Percentiles rank a stretch among this genome's conserved stretches.
Evolutionary conservation across 2,888 invertebrate species (phyloP).

Genomic region (Drosophila tanythrix): DNA sequence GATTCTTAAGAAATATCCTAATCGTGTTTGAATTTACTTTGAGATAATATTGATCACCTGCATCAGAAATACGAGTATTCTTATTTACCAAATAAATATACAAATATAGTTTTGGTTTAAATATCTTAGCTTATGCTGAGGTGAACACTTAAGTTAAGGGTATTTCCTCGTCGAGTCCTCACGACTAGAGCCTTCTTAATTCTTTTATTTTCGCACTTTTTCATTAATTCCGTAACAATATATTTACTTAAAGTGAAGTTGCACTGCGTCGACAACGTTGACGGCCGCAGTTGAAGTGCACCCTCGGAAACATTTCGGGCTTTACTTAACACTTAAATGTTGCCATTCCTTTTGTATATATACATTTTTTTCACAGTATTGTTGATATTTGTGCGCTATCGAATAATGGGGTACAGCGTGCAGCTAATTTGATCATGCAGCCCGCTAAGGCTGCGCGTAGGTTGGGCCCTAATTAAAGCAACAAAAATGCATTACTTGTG

Average conservation of each 20-base stretch:
- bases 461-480: slow-evolving; percentile 58
- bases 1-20: too few species aligned
- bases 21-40: too few species aligned
- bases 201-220: slow-evolving; percentile 50
- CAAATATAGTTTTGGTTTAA: not conserved
- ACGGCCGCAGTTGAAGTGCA: slow-evolving; percentile 34
- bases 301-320: slow-evolving; percentile 23
- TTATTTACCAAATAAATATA: not conserved
- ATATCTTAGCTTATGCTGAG: not conserved
- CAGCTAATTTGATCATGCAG: slow-evolving; percentile 58
- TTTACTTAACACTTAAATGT: slow-evolving; percentile 64
- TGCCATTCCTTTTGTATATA: not conserved
- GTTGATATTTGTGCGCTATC: slow-evolving; percentile 49
- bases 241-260: slow-evolving; percentile 70
- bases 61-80: too few species aligned
- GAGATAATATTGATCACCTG: too few species aligned
- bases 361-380: slow-evolving; percentile 22
- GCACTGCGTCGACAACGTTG: slow-evolving; percentile 40
- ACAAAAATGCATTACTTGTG: slow-evolving; percentile 68
- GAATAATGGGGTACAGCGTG: slow-evolving; percentile 40
- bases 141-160: not conserved
- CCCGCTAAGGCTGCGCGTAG: slow-evolving; percentile 5
- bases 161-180: not conserved
- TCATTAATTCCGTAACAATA: slow-evolving; percentile 70
- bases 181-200: not conserved